Base-by-base conservation (phyloP, 2,888 invertebrate species). In the Liopterus haemorrhoidalis region DNA sequence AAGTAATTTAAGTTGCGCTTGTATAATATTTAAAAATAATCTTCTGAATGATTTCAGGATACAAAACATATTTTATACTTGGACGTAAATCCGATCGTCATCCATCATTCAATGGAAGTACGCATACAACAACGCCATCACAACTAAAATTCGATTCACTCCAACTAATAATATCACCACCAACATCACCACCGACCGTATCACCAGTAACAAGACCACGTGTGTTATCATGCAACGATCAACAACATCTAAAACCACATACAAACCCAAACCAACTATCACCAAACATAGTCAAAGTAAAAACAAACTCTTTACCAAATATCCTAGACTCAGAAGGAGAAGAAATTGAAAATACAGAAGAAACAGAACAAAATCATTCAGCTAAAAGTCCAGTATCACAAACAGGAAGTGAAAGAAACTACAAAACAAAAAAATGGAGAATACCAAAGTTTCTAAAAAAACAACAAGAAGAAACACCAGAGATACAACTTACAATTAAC, bases 1-100 rank as follows among this genome's bases (percentile, higher is more conserved):
- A n/a, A n/a, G n/a, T n/a, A n/a, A n/a, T n/a, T n/a, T n/a, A n/a
- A n/a, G n/a, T n/a, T n/a, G n/a, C n/a, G n/a, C n/a, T n/a, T n/a
- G n/a, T n/a, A n/a, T n/a, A n/a, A n/a, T n/a, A n/a, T 15, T 14
- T 32, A 35, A 30, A 31, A 48, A 30, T 22, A 25, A n/a, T 16
- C 5, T 33, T 19, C 37, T 46, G 46, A 16, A 27, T 50, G 38
- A 49, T 52, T 68, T 42, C 66, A 87, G 87, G 85, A 63, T 75
- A 87, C 62, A 86, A 85, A 66, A 90, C 91, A 1, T 91, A 82
- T 67, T 93, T 92, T 66, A 88, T 93, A 46, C 77, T 82, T 62
- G 84, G 85, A 19, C 77, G 84, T 18, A 82, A 80, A 62, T 70
- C 74, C 51, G 78, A 76, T 57, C 69, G 57, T 16, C 61, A 62